Evolutionary conservation across 2,888 invertebrate species (phyloP), one percentile per base, ranked within the genome.

Genomic region (Gastracanthus pulcherrimus): DNA sequence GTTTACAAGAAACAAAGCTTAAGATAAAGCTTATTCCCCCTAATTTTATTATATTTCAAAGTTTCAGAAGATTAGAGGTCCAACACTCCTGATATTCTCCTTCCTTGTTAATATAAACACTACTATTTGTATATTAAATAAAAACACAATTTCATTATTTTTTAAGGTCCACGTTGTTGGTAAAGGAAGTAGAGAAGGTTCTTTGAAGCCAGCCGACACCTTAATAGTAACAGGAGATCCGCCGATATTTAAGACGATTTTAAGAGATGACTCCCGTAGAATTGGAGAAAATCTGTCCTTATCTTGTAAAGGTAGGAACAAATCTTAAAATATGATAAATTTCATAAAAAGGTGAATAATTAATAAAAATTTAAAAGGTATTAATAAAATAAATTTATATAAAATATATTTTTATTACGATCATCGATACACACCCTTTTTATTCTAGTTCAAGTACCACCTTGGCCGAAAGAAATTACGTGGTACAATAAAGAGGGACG

Each of bases 401-500:
- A 11, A 11, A 13, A 55, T 7, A 3, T 60, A 60, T 60, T 60
- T 60, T 60, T 60, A n/a, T 1, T 9, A 7, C 11, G 19, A 16
- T 16, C 2, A 19, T 38, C 48, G 9, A 13, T 9, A 26, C 51
- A 60, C 3, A 7, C 38, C 29, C 72, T 71, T 55, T 11, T 36
- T 36, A 6, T 64, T 58, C 5, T 29, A 95, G 95, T 97, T 83
- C 95, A 95, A 86, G 96, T 96, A 81, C 97, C 97, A 58, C 97
- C 97, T 5, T 97, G 97, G 96, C 97, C 97, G 0, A 94, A 95
- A 85, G 94, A 94, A 76, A 95, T 98, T 13, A 93, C 94, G 29
- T 98, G 98, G 98, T 96, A 95, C 92, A 97, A 97, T 89, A 96
- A 97, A 85, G 95, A 95, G 86, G 96, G 97, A 1, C 94, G 95